Evolutionary conservation across 2,113 vertebrate genomes (phyloP), one percentile per base, ranked within the genome.

Genomic region (Lepisosteus oculatus): DNA sequence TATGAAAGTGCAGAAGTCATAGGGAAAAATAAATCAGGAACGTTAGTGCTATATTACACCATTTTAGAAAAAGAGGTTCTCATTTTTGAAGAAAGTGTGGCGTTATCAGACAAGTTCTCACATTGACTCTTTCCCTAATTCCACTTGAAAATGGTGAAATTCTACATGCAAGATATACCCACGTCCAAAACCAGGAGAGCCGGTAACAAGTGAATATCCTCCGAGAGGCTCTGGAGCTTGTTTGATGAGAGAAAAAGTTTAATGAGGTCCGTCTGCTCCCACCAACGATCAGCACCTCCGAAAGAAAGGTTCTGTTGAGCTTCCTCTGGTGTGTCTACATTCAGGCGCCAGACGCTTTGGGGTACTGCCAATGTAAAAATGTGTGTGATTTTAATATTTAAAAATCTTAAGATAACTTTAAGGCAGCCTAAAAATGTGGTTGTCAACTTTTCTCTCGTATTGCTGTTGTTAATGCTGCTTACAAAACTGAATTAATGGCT

Each of bases 171-270:
- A 17, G 29, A 29, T 45, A 2, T 45, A 90, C 92, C 87, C 79
- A 99, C 97, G 83, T 99, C 97, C 56, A 99, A 86, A 3, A 92
- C 84, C 6, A 85, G 88, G 47, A 99, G 92, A 0, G 88, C 95
- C 14, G 96, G 85, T 51, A 99, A 82, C 0, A 98, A 90, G 15
- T 61, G 80, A 66, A 99, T 80, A 45, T 99, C 95, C 45, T 98
- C 93, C 0, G 95, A 93, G 4, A 99, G 86, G 1, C 76, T 69
- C 57, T 89, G 88, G n/a, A 99, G 92, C 59, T 93, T 93, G 84
- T 99, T 99, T 56, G 95, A 98, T 9, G 97, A 93, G 2, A 99
- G 85, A 43, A 97, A 88, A 13, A 99, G 87, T 79, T 97, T 99
- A 70, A 90, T 95, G 61, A 99, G 91, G 65, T 99, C 97, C 0